Evolutionary conservation across 2,113 vertebrate species (phyloP), one percentile per base, ranked within the genome.

Genomic region (Pygoscelis antarcticus): DNA sequence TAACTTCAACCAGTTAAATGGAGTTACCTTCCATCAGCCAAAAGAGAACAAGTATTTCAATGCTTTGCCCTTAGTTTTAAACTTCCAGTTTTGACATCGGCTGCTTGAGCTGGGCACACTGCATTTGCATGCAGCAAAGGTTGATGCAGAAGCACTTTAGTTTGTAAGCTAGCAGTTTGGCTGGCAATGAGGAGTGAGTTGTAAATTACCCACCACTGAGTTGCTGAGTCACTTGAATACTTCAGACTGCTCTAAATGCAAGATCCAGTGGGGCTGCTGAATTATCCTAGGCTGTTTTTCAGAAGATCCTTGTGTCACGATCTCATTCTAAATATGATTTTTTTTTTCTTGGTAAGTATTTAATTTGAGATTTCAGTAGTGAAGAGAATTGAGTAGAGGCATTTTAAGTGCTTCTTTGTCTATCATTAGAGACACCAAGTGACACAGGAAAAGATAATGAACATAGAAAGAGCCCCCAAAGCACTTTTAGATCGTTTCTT

Each of bases 401-500:
- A 96, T 97, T 97, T 96, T 78, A 97, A 98, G 96, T 96, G 85
- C 88, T 97, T 96, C 96, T 95, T 90, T 16, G 69, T 90, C 97
- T 97, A 95, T 97, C 96, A 93, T 97, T 95, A 96, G 78, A 97
- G 94, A 97, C 96, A 97, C 68, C 70, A 64, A 96, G 96, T 97
- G 95, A 91, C 95, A 96, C 89, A 95, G 80, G 87, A 97, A 98
- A 95, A 96, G 87, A 96, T 95, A 97, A 97, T 93, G 98, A 96
- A 94, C 91, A 96, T 25, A 92, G 69, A 94, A 95, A 93, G 94
- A 91, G 87, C 89, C 91, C 97, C 98, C 96, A 98, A 97, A 97
- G 96, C 96, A 98, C 95, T 97, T 97, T 98, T 96, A 97, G 97
- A 97, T 98, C 16, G 97, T 98, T 98, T 98, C 98, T 98, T 97